Percentiles rank a stretch among this genome's conserved stretches.
Conservation (phyloP, 2,888 invertebrate genomes). For the Xanthorhoe designata region DNA sequence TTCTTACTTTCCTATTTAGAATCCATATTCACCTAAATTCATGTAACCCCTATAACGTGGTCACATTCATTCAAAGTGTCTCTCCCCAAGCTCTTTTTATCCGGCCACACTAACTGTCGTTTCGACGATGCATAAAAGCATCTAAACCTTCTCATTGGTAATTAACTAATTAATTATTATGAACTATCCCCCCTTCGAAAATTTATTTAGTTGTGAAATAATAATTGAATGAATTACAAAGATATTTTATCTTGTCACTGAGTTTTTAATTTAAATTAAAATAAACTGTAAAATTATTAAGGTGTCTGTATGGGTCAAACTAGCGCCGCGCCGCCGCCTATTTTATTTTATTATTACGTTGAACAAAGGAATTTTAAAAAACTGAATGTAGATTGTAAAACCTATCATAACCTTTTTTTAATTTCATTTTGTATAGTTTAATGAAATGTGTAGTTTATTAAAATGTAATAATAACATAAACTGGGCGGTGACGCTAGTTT, state of each 20-base stretch:
- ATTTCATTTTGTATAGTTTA: no score
- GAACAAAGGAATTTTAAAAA: no score
- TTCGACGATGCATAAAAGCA: conserved; percentile 68
- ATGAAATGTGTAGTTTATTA: no score
- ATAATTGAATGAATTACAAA: neutral
- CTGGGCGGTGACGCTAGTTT: no score
- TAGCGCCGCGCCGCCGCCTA: no score
- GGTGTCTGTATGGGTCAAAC: no score
- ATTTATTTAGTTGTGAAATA: neutral
- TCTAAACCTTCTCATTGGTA: conserved; percentile 70
- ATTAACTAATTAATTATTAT: conserved; percentile 67
- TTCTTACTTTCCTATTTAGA: conserved; percentile 21
- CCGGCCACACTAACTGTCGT: conserved; percentile 65
- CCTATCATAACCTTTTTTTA: no score
- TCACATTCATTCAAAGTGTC: conserved; percentile 34
- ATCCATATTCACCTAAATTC: conserved; percentile 20
- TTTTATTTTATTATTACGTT: no score
- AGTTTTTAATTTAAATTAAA: neutral
- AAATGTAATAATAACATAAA: no score
- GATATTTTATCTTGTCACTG: neutral
- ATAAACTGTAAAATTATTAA: neutral
- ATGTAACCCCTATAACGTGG: conserved; percentile 45
- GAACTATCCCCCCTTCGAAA: conserved; percentile 36
- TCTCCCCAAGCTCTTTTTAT: conserved; percentile 46
- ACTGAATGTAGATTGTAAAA: no score